phyloP scores from a whole-genome alignment of 2,113 vertebrate genomes.

The Bagarius yarrelli region DNA sequence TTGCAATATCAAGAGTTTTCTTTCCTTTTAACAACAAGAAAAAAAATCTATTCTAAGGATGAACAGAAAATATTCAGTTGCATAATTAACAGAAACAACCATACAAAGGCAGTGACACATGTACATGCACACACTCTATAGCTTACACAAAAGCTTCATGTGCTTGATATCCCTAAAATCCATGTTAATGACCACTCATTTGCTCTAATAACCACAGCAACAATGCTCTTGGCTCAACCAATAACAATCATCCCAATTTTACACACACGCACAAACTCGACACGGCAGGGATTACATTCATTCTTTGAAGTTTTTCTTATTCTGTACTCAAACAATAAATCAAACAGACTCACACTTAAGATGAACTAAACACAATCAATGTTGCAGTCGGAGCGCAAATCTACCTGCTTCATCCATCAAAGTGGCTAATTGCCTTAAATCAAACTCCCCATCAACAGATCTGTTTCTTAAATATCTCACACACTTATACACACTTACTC shows the following conservation, averaged over 20 bases:
- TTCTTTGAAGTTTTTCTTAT: constrained; percentile 69
- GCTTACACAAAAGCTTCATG: constrained; percentile 5
- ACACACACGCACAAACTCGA: not conserved
- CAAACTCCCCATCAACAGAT: constrained; percentile 22
- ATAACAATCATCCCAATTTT: constrained; percentile 47
- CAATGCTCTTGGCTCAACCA: constrained; percentile 48
- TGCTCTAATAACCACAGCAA: constrained; percentile 7
- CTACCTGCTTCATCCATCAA: constrained; percentile 70
- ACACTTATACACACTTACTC: constrained; percentile 38
- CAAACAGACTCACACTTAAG: constrained; percentile 69
- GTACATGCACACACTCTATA: not conserved
- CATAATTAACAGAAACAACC: not conserved
- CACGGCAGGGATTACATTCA: constrained; percentile 40
- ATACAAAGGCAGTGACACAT: not conserved
- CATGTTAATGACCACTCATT: constrained; percentile 17
- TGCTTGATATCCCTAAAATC: constrained; percentile 27
- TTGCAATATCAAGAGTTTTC: no score
- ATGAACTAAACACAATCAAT: constrained; percentile 71
- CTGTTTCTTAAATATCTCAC: constrained; percentile 43
- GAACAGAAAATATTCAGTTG: not conserved
- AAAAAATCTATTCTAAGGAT: not conserved
- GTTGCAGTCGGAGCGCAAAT: constrained; percentile 61
- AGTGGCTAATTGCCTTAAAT: constrained; percentile 72
- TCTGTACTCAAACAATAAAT: constrained; percentile 61
- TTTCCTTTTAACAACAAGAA: not conserved